Conservation (phyloP, 2,113 vertebrate species). For the Prionailurus bengalensis region DNA sequence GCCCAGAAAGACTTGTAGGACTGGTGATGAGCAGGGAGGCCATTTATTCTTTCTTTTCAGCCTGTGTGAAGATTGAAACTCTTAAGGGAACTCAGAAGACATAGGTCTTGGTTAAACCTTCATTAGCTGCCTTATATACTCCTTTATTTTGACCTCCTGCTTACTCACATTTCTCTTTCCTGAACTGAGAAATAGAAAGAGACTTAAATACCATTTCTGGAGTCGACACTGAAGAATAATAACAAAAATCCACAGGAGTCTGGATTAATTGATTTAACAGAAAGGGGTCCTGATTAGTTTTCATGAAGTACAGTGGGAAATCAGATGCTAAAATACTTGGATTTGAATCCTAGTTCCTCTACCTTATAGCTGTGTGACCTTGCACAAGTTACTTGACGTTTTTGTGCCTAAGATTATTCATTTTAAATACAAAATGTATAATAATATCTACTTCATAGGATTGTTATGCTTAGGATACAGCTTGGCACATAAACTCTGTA, state of each 20-base stretch:
- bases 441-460: background rate
- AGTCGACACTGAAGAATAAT: background rate
- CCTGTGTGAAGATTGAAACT: background rate
- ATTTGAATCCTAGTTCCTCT: background rate
- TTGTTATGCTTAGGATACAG: background rate
- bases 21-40: background rate
- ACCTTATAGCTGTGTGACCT: background rate
- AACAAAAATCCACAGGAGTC: background rate
- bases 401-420: background rate
- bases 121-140: background rate
- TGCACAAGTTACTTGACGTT: background rate
- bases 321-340: background rate
- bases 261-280: background rate
- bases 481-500: background rate
- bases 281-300: background rate
- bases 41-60: background rate
- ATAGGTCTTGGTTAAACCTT: background rate
- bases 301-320: background rate
- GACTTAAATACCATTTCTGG: background rate
- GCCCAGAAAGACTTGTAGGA: background rate
- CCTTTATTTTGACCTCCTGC: background rate
- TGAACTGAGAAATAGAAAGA: conserved; percentile 34
- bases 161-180: background rate
- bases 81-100: background rate
- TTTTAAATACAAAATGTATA: background rate